A percentile compares a stretch with the other conserved stretches of the same genome.
These are phyloP conservation scores for Melanerpes aurifrons DNA, from an alignment of 2,113 vertebrate genomes.

Conservation along the genomic window DNA sequence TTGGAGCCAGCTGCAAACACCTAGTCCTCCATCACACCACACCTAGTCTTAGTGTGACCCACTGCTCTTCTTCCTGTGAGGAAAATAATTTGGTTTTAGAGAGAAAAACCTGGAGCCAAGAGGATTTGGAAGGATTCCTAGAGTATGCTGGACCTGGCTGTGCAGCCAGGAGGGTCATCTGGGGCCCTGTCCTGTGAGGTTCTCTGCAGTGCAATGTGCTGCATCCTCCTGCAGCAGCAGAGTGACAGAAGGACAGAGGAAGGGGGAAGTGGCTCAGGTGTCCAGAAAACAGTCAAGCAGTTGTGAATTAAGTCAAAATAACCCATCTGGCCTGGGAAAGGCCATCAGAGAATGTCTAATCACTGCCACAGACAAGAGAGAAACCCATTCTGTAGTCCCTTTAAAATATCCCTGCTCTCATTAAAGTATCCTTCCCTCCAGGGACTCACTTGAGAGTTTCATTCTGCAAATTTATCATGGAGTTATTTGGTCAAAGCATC, in stretches of 20 bases:
- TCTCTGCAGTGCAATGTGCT: neutral
- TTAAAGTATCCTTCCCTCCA: neutral
- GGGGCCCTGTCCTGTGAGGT: neutral
- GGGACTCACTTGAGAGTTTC: neutral
- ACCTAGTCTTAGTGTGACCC: neutral
- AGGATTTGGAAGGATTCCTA: neutral
- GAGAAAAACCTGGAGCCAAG: neutral
- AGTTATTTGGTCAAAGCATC: conserved; percentile 27
- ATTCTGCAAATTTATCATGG: conserved; percentile 12
- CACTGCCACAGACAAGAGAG: neutral
- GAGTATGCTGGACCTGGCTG: fast-evolving
- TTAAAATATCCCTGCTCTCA: conserved; percentile 7
- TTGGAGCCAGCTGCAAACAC: neutral
- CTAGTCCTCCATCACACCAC: neutral
- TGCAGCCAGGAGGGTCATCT: neutral
- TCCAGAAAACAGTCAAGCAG: neutral
- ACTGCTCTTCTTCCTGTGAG: neutral
- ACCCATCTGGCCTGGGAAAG: conserved; percentile 48
- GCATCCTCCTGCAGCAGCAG: neutral
- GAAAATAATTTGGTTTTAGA: neutral
- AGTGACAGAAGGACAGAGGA: conserved; percentile 28
- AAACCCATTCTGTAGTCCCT: neutral
- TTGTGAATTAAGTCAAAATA: conserved; percentile 42
- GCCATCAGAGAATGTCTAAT: conserved; percentile 10
- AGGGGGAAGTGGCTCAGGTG: conserved; percentile 26